phyloP scores from a whole-genome alignment of 2,113 vertebrate genomes.

The Plecotus auritus region DNA sequence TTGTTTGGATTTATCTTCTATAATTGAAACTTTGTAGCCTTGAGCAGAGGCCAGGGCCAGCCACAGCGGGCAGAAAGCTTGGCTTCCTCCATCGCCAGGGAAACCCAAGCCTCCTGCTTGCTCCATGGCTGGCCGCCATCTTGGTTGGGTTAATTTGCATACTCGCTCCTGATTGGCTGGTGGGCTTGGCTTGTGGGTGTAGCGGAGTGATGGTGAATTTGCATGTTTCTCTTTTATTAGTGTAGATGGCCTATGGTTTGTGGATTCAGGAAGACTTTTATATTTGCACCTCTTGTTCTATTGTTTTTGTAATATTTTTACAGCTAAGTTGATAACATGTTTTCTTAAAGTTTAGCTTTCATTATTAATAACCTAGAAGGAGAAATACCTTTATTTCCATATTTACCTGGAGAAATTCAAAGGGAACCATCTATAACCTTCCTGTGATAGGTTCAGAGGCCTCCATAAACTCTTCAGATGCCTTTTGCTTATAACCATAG shows the following conservation, averaged over 20 bases:
- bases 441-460: background rate
- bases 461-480: background rate
- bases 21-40: no score
- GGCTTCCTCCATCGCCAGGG: no score
- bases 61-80: no score
- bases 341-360: slow-evolving; percentile 17
- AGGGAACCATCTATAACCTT: background rate
- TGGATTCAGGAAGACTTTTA: background rate
- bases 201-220: no score
- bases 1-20: no score
- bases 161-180: no score
- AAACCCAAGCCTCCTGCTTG: no score
- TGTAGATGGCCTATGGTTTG: background rate
- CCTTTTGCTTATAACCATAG: background rate
- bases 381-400: background rate
- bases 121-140: no score
- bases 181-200: no score
- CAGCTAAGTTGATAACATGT: background rate
- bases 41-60: no score
- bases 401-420: background rate
- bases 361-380: background rate
- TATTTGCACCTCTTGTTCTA: background rate
- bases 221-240: no score
- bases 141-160: no score
- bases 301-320: background rate